Base-by-base conservation (phyloP, 2,888 invertebrate species). In the Apamea monoglypha region DNA sequence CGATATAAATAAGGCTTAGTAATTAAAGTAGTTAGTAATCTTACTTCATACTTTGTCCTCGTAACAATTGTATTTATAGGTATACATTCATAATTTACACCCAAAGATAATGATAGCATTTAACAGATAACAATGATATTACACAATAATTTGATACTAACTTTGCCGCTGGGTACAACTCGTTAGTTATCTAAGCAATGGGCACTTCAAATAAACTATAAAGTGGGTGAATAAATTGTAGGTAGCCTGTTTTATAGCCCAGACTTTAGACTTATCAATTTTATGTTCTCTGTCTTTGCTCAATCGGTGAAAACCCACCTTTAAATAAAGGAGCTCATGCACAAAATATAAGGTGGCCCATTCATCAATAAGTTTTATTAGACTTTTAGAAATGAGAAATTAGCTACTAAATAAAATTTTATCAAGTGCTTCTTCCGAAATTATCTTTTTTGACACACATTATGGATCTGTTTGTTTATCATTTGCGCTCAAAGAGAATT, bases 21-120 rank as follows among this genome's bases (percentile, higher is more conserved):
- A 44, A 71, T 29, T 36, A 29, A 16, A 29, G 32, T 21, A 83
- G 36, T 50, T 63, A 67, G 36, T 81, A 59, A 79, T 72, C n/a
- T 59, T 10, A 25, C 56, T 64, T 73, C 44, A 64, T 71, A 76
- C 10, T 70, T 76, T 84, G 63, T 36, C 88, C 83, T 87, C 75
- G 87, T 85, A 82, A 88, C 76, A 81, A 63, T 83, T 76, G 50
- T 59, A 79, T 40, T 74, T 73, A 67, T 50, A 78, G 63, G 64
- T 71, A 61, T 32, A 81, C 68, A 69, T 70, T 80, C 21, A 74
- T 74, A 83, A 88, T 81, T 78, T 80, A 87, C 67, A 74, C 68
- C 29, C 53, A 68, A 75, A 84, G 89, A 86, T 88, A 85, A 84
- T 81, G 86, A 83, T 87, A 87, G 73, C 70, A 59, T 78, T 89